Percentiles rank a stretch among this genome's conserved stretches.
Evolutionary conservation across 1,140 invertebrate genomes (phyloP).

Genomic region (Bilobella aurantiaca): DNA sequence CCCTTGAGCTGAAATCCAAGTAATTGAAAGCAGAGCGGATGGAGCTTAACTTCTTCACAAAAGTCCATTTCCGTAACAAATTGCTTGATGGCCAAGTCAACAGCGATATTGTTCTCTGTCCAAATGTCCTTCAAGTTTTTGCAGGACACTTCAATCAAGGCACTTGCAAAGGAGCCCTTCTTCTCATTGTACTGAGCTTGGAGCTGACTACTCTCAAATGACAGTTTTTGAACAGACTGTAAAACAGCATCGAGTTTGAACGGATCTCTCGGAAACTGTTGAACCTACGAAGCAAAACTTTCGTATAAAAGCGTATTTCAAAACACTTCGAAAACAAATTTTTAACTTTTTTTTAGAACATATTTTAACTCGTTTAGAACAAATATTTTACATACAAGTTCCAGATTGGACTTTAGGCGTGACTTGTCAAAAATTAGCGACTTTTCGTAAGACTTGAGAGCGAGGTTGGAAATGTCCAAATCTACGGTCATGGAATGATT

Average conservation of each 20-base stretch:
- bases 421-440: constrained; percentile 27
- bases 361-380: too few relatives aligned
- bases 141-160: constrained; percentile 25
- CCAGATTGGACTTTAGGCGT: constrained; percentile 25
- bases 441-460: constrained; percentile 25
- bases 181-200: constrained; percentile 29
- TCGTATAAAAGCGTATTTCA: not conserved
- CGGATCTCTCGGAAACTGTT: constrained; percentile 10
- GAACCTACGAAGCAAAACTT: constrained; percentile 17
- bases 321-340: too few relatives aligned
- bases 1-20: constrained; percentile 24
- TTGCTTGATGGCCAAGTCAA: constrained; percentile 29
- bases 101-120: constrained; percentile 18
- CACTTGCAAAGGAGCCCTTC: constrained; percentile 18
- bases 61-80: constrained; percentile 20
- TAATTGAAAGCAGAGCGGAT: constrained; percentile 23
- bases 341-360: too few relatives aligned
- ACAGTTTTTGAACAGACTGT: constrained; percentile 15
- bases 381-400: constrained; percentile 18
- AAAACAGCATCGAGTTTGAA: constrained; percentile 22
- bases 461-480: constrained; percentile 31
- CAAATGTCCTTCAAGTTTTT: constrained; percentile 21
- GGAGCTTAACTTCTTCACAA: constrained; percentile 21
- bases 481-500: constrained; percentile 26
- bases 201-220: constrained; percentile 28